phyloP scores from a whole-genome alignment of 2,113 vertebrate species.

The Tiliqua scincoides region DNA sequence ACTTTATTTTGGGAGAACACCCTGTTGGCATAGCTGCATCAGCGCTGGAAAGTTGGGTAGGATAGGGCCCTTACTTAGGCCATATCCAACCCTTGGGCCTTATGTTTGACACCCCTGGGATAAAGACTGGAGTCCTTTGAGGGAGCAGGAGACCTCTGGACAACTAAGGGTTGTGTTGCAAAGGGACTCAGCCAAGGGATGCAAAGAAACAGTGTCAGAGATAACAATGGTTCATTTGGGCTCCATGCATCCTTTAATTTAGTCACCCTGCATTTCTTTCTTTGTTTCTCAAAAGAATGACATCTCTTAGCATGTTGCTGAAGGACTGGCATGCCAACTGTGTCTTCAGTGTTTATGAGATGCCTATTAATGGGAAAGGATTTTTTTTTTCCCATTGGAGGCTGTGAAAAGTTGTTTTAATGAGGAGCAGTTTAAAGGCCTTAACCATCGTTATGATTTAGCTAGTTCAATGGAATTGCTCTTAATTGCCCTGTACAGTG shows the following conservation, averaged over 20 bases:
- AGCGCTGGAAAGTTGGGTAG: too few relatives aligned
- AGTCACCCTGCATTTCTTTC: background rate
- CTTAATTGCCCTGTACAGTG: constrained; percentile 28
- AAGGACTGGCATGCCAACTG: background rate
- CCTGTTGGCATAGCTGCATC: too few relatives aligned
- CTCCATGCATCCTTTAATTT: background rate
- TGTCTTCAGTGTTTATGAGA: constrained; percentile 16
- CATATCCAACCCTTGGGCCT: too few relatives aligned
- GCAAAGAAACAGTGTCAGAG: too few relatives aligned
- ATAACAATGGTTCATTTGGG: background rate
- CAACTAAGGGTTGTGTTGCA: too few relatives aligned
- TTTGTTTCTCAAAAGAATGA: background rate
- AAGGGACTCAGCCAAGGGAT: too few relatives aligned
- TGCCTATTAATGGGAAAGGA: background rate
- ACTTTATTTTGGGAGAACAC: too few relatives aligned
- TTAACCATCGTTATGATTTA: constrained; percentile 10
- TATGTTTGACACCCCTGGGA: too few relatives aligned
- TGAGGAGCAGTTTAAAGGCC: constrained; percentile 20
- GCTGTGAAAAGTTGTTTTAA: constrained; percentile 30
- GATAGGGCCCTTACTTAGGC: too few relatives aligned
- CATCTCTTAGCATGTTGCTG: background rate
- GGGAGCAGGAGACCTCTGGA: too few relatives aligned
- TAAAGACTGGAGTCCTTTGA: too few relatives aligned
- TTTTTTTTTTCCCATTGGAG: background rate
- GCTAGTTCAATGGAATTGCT: constrained; percentile 43